Percentiles rank a stretch among this genome's conserved stretches.
These are phyloP conservation scores for Hyles euphorbiae DNA, from an alignment of 1,140 invertebrate species.

Conservation along the genomic window DNA sequence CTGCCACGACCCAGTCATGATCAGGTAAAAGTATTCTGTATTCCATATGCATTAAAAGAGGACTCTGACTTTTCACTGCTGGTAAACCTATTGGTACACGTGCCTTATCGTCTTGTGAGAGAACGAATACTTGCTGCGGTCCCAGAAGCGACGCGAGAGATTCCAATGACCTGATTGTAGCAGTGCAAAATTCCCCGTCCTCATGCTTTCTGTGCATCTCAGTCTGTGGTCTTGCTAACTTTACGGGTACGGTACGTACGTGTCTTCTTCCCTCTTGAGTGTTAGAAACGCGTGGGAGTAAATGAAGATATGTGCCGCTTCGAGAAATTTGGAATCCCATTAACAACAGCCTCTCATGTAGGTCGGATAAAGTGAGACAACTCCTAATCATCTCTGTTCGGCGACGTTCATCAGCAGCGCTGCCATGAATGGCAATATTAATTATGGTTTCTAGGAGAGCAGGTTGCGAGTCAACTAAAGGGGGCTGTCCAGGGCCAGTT, in stretches of 20 bases:
- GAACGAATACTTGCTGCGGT: slow-evolving; percentile 35
- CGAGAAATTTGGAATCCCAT: too few relatives aligned
- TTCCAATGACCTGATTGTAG: slow-evolving; percentile 28
- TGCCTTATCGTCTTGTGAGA: slow-evolving; percentile 43
- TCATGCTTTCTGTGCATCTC: slow-evolving; percentile 28
- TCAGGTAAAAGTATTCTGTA: slow-evolving; percentile 42
- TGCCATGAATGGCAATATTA: too few relatives aligned
- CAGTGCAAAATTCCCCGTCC: slow-evolving; percentile 33
- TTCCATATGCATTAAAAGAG: slow-evolving; percentile 60
- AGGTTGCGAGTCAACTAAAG: too few relatives aligned
- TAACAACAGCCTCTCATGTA: too few relatives aligned
- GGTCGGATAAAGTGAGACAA: too few relatives aligned
- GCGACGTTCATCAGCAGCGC: too few relatives aligned
- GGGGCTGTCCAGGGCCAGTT: too few relatives aligned
- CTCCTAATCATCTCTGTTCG: too few relatives aligned
- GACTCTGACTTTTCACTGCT: slow-evolving; percentile 42
- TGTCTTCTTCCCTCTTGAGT: slow-evolving; percentile 30
- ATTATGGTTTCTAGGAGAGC: too few relatives aligned
- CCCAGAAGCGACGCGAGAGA: slow-evolving; percentile 25
- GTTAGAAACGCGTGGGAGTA: slow-evolving; percentile 31
- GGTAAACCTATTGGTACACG: slow-evolving; percentile 31
- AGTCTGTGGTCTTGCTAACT: slow-evolving; percentile 36
- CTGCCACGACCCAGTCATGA: slow-evolving; percentile 41
- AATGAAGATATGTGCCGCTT: too few relatives aligned
- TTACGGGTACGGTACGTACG: slow-evolving; percentile 42